Conservation (phyloP, 2,888 invertebrate species). For the Chromoteleia sp. region DNA sequence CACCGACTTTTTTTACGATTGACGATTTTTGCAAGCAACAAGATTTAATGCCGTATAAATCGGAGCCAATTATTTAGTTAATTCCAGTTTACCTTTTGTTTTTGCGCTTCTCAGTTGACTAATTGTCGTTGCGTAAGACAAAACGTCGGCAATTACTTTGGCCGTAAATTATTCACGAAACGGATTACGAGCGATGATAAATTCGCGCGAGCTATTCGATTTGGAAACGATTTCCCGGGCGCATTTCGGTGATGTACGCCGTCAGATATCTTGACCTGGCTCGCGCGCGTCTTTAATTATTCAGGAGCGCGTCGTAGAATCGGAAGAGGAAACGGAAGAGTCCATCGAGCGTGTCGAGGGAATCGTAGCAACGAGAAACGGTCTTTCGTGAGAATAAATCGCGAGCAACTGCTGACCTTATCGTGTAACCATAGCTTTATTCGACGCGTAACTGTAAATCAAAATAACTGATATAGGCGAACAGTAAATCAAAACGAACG, state of each 20-base stretch:
- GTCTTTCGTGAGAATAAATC: conserved; percentile 65
- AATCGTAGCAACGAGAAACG: conserved; percentile 50
- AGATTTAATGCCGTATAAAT: conserved; percentile 54
- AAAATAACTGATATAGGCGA: background rate
- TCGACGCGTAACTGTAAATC: conserved; percentile 48
- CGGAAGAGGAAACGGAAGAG: conserved; percentile 74
- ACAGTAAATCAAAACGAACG: no score
- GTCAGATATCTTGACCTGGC: conserved; percentile 25
- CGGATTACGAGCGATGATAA: conserved; percentile 26
- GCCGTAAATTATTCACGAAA: conserved; percentile 35
- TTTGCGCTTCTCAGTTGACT: conserved; percentile 46
- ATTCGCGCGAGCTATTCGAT: conserved; percentile 34
- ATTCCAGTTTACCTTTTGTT: conserved; percentile 47
- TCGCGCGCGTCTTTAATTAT: conserved; percentile 45
- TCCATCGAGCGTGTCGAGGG: conserved; percentile 69
- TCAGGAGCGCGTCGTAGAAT: conserved; percentile 46
- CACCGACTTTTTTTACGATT: conserved; percentile 67
- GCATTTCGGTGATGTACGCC: background rate
- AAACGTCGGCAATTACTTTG: conserved; percentile 35
- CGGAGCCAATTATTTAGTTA: conserved; percentile 55
- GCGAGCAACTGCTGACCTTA: conserved; percentile 45
- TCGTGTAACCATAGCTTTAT: conserved; percentile 43
- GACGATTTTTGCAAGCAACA: conserved; percentile 57
- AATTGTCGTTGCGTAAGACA: conserved; percentile 52
- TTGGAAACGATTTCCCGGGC: background rate